Conservation (phyloP, 2,113 vertebrate genomes). For the crab-eating macaque (Macaca fascicularis) region DNA sequence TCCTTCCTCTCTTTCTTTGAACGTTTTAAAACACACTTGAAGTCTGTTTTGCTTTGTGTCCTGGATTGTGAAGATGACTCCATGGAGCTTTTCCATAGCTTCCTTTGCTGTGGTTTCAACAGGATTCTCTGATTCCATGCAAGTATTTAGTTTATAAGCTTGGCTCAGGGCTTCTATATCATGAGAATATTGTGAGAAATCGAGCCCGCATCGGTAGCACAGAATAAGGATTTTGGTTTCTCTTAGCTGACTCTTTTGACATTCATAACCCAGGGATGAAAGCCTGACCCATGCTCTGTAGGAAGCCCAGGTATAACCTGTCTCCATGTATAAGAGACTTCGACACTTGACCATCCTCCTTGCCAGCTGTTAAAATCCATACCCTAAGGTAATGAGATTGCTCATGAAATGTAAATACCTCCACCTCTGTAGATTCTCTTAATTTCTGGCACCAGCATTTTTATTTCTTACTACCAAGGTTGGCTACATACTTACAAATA, state of each 20-base stretch:
- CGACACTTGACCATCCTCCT: neutral
- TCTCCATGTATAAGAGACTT: neutral
- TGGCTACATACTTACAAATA: constrained; percentile 23
- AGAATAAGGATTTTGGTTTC: neutral
- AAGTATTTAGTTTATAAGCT: constrained; percentile 37
- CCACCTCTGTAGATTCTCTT: neutral
- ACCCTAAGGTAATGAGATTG: neutral
- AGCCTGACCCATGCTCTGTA: neutral
- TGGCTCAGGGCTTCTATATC: neutral
- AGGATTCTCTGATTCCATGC: neutral
- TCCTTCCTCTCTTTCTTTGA: neutral
- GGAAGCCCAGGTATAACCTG: neutral
- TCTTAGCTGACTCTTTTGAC: neutral
- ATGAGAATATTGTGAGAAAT: neutral
- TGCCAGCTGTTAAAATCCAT: neutral
- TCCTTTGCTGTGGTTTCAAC: neutral
- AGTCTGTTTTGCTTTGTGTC: neutral
- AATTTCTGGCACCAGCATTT: constrained; percentile 8
- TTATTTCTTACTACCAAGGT: neutral
- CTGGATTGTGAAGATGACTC: neutral
- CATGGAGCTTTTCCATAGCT: neutral
- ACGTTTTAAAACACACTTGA: neutral
- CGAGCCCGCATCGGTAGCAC: neutral
- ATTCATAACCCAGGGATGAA: neutral
- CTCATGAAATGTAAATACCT: neutral